Evolutionary conservation across 2,888 invertebrate genomes (phyloP).

Genomic region (Phlogophora meticulosa): DNA sequence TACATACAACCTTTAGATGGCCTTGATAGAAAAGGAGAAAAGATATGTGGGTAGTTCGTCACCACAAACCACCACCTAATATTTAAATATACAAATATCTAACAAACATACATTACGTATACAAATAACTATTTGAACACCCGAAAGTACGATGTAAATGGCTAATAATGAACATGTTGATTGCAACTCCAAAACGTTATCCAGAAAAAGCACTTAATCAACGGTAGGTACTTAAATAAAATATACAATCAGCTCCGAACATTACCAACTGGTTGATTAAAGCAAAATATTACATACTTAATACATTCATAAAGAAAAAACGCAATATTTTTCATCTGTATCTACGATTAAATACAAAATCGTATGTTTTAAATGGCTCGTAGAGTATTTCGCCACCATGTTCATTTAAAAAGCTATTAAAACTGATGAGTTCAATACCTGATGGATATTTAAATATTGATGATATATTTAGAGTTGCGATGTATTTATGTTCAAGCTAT

Average conservation of each 20-base stretch:
- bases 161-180: no score
- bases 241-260: neutral
- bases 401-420: constrained; percentile 32
- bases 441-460: constrained; percentile 24
- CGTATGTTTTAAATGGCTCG: neutral
- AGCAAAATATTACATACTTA: constrained; percentile 4
- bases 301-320: neutral
- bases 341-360: constrained; percentile 3
- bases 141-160: no score
- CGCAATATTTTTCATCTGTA: constrained; percentile 2
- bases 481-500: neutral
- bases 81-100: no score
- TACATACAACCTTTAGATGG: no score
- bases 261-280: constrained; percentile 29
- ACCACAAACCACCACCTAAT: no score
- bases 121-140: no score
- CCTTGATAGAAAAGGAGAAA: no score
- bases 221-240: neutral
- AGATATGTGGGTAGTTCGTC: no score
- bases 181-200: no score
- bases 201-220: neutral
- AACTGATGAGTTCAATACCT: constrained; percentile 16
- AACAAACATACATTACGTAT: no score
- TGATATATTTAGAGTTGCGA: constrained; percentile 1
- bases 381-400: constrained; percentile 22